Conservation (phyloP, 2,797 vertebrate species). For the Silurus aristotelis region DNA sequence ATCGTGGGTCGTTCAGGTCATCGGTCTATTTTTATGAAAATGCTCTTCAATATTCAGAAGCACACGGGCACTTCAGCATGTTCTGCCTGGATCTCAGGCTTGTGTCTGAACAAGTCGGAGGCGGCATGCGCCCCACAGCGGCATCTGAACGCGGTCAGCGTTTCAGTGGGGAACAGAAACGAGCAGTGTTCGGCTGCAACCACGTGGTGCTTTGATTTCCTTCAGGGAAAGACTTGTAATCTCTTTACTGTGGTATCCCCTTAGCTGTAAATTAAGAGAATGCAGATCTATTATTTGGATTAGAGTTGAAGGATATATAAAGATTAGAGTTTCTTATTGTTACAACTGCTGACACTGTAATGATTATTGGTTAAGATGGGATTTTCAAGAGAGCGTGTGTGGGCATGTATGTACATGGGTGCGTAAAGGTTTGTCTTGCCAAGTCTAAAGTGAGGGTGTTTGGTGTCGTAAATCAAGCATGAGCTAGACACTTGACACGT, state of each 20-base stretch:
- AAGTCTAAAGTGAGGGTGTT: slow-evolving; percentile 14
- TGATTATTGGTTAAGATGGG: slow-evolving; percentile 14
- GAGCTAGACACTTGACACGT: slow-evolving; percentile 12
- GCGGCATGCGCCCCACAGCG: slow-evolving; percentile 9
- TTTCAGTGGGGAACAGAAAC: neutral
- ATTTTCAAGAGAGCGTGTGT: neutral
- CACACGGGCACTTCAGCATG: neutral
- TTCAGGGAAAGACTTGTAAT: neutral
- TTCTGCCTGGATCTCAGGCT: neutral
- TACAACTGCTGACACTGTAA: neutral
- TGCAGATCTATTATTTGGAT: neutral
- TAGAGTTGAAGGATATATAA: neutral
- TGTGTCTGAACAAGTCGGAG: slow-evolving; percentile 18
- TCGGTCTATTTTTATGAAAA: slow-evolving; percentile 43
- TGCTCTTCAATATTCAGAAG: slow-evolving; percentile 39
- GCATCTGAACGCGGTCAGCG: neutral
- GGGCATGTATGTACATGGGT: neutral
- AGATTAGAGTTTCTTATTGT: neutral
- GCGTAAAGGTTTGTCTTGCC: neutral
- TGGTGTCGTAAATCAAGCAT: neutral
- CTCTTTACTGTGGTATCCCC: neutral
- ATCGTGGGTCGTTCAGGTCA: slow-evolving; percentile 5
- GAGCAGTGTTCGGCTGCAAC: neutral
- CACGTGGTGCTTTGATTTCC: slow-evolving; percentile 13
- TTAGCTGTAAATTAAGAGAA: neutral